phyloP scores from a whole-genome alignment of 1,140 invertebrate species.

The Scaptomyza montana region DNA sequence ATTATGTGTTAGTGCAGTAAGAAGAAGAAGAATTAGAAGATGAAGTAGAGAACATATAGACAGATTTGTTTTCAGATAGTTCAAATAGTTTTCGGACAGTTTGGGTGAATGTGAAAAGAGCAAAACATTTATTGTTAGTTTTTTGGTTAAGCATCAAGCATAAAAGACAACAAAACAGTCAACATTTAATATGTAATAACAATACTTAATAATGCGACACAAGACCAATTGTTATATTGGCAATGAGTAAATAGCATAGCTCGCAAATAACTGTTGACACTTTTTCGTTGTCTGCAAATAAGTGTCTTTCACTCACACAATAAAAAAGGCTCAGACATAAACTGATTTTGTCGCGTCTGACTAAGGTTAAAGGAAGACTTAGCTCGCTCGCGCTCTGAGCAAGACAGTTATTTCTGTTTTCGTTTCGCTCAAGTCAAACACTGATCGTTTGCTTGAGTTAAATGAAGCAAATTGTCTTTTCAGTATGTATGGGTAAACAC shows the following conservation, averaged over 20 bases:
- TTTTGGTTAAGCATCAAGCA: slow-evolving; percentile 18
- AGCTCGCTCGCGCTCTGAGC: too few species aligned
- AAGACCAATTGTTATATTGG: background rate
- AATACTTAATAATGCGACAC: background rate
- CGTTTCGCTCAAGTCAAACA: too few species aligned
- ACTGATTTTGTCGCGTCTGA: too few species aligned
- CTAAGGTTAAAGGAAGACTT: too few species aligned
- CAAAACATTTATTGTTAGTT: slow-evolving; percentile 44
- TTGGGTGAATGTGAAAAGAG: slow-evolving; percentile 16
- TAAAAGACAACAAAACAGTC: slow-evolving; percentile 21
- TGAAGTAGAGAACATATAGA: background rate
- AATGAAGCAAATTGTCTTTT: too few species aligned
- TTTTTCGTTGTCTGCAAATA: too few species aligned
- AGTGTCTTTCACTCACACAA: too few species aligned
- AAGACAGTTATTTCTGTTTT: too few species aligned
- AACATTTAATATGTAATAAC: slow-evolving; percentile 28
- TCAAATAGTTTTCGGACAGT: background rate
- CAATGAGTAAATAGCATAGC: background rate
- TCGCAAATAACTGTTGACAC: too few species aligned
- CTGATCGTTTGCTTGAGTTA: too few species aligned
- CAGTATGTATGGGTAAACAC: too few species aligned
- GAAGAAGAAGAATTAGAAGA: background rate
- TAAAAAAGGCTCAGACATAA: too few species aligned
- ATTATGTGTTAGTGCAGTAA: slow-evolving; percentile 1
- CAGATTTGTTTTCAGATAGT: background rate